phyloP scores from a whole-genome alignment of 2,888 invertebrate genomes.

The Chrysotoxum bicinctum region DNA sequence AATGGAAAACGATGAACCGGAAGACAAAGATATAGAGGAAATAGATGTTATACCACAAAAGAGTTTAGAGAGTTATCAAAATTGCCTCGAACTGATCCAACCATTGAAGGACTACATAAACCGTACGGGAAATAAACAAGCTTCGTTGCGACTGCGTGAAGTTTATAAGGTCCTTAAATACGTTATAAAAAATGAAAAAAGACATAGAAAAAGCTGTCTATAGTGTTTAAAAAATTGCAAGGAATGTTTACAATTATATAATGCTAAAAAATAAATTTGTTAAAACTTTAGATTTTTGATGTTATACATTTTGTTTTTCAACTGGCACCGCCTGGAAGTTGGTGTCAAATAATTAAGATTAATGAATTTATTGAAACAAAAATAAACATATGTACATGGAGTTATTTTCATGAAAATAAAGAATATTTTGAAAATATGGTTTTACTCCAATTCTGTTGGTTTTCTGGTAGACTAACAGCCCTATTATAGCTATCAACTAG shows the following conservation, averaged over 20 bases:
- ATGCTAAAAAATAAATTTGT: not conserved
- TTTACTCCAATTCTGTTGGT: too few species aligned
- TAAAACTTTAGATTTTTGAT: not conserved
- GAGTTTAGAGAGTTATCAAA: not conserved
- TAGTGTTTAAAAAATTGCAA: not conserved
- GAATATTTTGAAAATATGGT: too few species aligned
- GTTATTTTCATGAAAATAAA: too few species aligned
- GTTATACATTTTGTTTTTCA: too few species aligned
- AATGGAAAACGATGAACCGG: not conserved
- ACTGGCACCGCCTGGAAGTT: too few species aligned
- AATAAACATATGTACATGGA: too few species aligned
- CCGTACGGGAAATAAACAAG: not conserved
- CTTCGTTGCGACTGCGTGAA: not conserved
- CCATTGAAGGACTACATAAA: not conserved
- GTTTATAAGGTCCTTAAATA: not conserved
- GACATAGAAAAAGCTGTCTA: not conserved
- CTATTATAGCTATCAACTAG: too few species aligned
- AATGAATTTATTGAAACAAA: too few species aligned
- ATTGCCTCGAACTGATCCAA: not conserved
- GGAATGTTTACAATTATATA: not conserved
- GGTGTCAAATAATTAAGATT: too few species aligned
- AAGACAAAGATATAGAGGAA: not conserved
- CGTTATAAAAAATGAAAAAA: slow-evolving; percentile 1
- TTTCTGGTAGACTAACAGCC: too few species aligned
- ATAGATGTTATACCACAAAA: not conserved